A percentile compares a stretch with the other conserved stretches of the same genome.
Evolutionary conservation across 2,888 invertebrate genomes (phyloP).

Genomic region (Latrodectus hesperus): DNA sequence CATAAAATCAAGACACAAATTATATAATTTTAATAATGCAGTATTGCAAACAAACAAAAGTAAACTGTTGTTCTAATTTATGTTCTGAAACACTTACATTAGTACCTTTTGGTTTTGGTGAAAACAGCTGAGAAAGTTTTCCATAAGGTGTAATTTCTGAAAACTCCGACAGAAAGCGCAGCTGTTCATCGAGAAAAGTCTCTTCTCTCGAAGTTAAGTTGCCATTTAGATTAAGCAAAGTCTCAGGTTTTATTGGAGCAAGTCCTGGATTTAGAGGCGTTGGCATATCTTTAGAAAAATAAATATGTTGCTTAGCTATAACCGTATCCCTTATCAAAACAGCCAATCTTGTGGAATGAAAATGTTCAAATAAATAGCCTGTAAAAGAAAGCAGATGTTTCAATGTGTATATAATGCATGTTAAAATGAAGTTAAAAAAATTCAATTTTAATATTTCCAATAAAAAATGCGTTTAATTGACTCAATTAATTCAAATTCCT

Average conservation of each 20-base stretch:
- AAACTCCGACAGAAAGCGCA: background rate
- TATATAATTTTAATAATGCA: too few species aligned
- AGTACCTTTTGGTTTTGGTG: background rate
- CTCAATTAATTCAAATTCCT: too few species aligned
- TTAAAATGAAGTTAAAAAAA: too few species aligned
- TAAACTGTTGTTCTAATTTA: too few species aligned
- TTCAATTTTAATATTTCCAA: too few species aligned
- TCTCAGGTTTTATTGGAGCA: background rate
- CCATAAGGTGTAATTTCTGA: background rate
- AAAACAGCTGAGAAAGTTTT: background rate
- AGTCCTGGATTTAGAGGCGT: background rate
- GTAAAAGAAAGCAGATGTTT: background rate
- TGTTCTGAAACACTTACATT: background rate
- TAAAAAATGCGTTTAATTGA: too few species aligned
- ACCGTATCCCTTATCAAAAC: background rate
- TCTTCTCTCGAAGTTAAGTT: background rate
- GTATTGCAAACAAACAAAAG: too few species aligned
- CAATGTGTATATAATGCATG: too few species aligned
- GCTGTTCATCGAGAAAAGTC: slow-evolving; percentile 2
- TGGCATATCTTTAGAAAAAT: background rate
- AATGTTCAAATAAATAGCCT: slow-evolving; percentile 20
- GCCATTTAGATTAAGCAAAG: background rate
- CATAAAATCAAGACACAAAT: too few species aligned
- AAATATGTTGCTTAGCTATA: slow-evolving; percentile 6
- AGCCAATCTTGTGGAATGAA: slow-evolving; percentile 2